These are phyloP conservation scores for Actenoides hombroni DNA, from an alignment of 2,113 vertebrate species.

Conservation along the genomic window DNA sequence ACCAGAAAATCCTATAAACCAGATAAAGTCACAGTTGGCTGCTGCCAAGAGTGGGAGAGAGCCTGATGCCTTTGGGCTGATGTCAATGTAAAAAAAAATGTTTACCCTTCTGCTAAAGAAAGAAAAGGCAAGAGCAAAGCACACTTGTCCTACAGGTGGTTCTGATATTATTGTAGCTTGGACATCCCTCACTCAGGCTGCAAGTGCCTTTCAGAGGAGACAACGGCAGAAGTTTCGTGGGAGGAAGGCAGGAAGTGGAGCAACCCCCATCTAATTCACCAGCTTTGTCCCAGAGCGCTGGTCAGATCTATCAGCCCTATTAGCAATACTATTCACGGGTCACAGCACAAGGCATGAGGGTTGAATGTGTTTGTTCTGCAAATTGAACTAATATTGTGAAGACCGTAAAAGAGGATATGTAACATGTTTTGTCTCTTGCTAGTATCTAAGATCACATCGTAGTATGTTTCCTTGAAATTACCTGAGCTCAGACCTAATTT, in stretches of 20 bases:
- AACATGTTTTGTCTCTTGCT: not conserved
- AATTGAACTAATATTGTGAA: not conserved
- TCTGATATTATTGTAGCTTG: not conserved
- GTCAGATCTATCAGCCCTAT: not conserved
- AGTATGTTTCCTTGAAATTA: not conserved
- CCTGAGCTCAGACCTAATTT: not conserved
- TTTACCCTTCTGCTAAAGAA: not conserved
- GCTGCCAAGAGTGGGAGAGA: not conserved
- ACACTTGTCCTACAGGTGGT: not conserved
- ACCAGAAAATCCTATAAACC: not conserved
- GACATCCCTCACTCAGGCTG: not conserved
- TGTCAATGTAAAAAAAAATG: not conserved
- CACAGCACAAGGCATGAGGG: not conserved
- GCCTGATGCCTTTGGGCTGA: not conserved
- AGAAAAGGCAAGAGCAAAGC: not conserved
- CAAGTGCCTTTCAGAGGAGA: not conserved
- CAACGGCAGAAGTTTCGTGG: not conserved
- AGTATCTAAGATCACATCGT: not conserved
- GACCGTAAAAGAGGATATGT: not conserved
- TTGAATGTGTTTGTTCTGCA: conserved; percentile 20
- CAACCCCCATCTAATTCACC: not conserved
- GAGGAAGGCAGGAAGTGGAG: not conserved
- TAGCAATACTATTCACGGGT: not conserved
- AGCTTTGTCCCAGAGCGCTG: fast-evolving
- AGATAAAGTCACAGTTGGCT: not conserved